Evolutionary conservation across 2,888 invertebrate genomes (phyloP), one percentile per base, ranked within the genome.

Genomic region (Lordiphosa andalusiaca): DNA sequence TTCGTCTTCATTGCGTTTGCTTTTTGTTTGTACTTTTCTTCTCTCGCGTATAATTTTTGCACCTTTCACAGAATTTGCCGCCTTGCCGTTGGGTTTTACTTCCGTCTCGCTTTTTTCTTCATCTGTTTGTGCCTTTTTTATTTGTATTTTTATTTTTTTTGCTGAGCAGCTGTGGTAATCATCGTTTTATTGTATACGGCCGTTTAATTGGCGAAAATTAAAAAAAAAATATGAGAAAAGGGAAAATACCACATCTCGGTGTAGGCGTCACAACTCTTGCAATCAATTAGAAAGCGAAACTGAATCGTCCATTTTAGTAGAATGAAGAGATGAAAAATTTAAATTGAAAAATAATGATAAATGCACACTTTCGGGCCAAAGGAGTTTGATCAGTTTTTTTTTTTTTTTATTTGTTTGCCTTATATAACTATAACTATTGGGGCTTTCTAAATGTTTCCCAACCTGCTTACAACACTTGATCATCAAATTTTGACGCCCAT

Each of bases 271-370:
- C 66, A 50, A 47, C 77, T 57, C 51, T 49, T 55, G 70, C 80
- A 74, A 82, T 82, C 82, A 84, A 80, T 84, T 84, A 78, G 84
- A 84, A 80, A 80, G 83, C 72, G 84, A 84, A 72, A 70, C 78
- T 70, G 54, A 68, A 71, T 59, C 54, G 63, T 71, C 53, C 59
- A 58, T 64, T 64, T 63, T 53, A 60, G 23, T 60, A 47, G 61
- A 62, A 49, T 56, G 53, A 61, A 56, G 59, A 67, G 56, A 80
- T 67, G 57, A 47, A 37, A 13, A 42, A 38, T 46, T 49, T 44
- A 53, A 61, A 69, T 53, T 47, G 12, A 30, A 30, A 30, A 30
- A 10, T 10, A 10, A 30, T 30, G 30, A 30, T 30, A 30, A 30
- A 30, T 30, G 30, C 30, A 7, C 25, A 25, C 25, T 25, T 25